Conservation (phyloP, 2,113 vertebrate genomes). For the Scatophagus argus region DNA sequence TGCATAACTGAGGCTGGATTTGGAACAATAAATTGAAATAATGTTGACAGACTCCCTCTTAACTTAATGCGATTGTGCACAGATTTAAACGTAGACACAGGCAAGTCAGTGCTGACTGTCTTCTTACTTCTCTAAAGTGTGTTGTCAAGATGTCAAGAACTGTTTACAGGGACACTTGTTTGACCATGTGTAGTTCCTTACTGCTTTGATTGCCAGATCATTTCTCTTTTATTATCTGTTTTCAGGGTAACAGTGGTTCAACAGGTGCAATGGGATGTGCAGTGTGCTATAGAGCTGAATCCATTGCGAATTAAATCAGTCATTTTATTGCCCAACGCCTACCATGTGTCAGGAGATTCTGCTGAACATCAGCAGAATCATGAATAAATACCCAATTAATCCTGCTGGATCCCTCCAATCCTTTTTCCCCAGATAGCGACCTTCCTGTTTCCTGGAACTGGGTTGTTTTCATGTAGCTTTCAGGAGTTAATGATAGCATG, state of each 20-base stretch:
- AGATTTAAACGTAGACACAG: background rate
- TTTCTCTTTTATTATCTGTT: conserved; percentile 8
- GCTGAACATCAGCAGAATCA: conserved; percentile 19
- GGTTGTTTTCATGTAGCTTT: conserved; percentile 47
- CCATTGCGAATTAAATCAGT: conserved; percentile 22
- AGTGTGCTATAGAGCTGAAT: background rate
- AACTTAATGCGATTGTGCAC: background rate
- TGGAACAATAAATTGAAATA: background rate
- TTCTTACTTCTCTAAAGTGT: conserved; percentile 4
- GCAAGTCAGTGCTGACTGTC: background rate
- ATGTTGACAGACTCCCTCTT: background rate
- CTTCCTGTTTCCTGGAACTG: conserved; percentile 27
- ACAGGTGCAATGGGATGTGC: conserved; percentile 20
- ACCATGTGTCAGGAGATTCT: conserved; percentile 3
- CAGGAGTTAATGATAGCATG: conserved; percentile 20
- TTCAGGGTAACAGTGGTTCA: conserved; percentile 11
- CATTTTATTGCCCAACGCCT: conserved; percentile 24
- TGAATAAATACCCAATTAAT: conserved; percentile 36
- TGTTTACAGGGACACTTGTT: background rate
- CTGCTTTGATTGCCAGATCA: background rate
- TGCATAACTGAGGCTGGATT: background rate
- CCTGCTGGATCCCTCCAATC: conserved; percentile 10
- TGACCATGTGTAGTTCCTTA: background rate
- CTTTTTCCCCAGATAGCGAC: background rate
- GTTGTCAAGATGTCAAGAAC: background rate